These are phyloP conservation scores for Hypomecis punctinalis DNA, from an alignment of 2,888 invertebrate genomes.

Conservation along the genomic window DNA sequence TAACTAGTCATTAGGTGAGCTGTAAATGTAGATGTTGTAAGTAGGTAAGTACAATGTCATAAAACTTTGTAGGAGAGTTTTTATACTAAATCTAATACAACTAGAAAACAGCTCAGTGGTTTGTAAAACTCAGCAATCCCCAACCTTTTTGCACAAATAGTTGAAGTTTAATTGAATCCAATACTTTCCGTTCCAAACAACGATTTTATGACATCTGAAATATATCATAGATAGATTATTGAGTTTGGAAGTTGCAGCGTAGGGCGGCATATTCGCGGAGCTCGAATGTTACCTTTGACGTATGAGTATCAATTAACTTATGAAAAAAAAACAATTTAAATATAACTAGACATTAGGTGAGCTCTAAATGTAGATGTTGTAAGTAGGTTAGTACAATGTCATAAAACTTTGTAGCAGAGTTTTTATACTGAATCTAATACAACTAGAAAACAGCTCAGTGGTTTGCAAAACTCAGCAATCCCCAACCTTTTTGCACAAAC, in stretches of 20 bases:
- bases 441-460: neutral
- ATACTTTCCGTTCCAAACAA: constrained; percentile 43
- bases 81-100: too few relatives aligned
- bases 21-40: too few relatives aligned
- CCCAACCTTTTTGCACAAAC: constrained; percentile 25
- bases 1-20: too few relatives aligned
- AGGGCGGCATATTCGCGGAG: constrained; percentile 44
- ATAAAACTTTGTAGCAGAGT: too few relatives aligned
- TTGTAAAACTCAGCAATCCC: constrained; percentile 11
- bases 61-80: too few relatives aligned
- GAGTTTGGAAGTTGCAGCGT: constrained; percentile 41
- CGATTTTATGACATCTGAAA: constrained; percentile 45
- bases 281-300: constrained; percentile 40
- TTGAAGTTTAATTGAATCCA: constrained; percentile 45
- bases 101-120: neutral
- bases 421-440: too few relatives aligned
- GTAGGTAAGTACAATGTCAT: too few relatives aligned
- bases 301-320: neutral
- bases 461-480: constrained; percentile 10
- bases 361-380: too few relatives aligned
- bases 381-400: too few relatives aligned
- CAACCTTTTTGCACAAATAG: constrained; percentile 29
- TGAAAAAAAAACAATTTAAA: neutral
- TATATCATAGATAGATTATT: constrained; percentile 46
- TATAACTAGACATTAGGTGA: neutral